Percentiles rank a stretch among this genome's conserved stretches.
Evolutionary conservation across 1,140 invertebrate species (phyloP).

Genomic region (Hylaeus volcanicus): DNA sequence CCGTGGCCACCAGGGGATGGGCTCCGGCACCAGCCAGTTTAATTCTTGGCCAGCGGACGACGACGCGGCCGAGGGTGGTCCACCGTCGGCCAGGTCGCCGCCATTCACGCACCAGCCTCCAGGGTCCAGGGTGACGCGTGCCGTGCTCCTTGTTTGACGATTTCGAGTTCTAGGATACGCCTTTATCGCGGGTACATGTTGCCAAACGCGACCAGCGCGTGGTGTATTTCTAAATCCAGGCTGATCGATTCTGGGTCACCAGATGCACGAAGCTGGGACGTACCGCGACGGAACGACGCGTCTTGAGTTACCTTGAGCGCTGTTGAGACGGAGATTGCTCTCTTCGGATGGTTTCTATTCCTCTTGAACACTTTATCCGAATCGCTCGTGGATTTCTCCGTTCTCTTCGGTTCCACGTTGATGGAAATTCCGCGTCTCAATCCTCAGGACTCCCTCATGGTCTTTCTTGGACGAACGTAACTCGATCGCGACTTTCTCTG

Average conservation of each 20-base stretch:
- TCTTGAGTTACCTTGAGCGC: slow-evolving; percentile 1
- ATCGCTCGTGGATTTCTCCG: too few species aligned
- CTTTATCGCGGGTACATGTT: slow-evolving; percentile 51
- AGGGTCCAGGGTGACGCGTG: slow-evolving; percentile 49
- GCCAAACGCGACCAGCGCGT: slow-evolving; percentile 52
- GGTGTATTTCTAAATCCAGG: slow-evolving; percentile 73
- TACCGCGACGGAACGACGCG: not conserved
- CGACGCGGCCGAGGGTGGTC: slow-evolving; percentile 38
- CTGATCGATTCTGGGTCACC: slow-evolving; percentile 61
- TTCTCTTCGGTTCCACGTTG: too few species aligned
- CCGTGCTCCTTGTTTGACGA: not conserved
- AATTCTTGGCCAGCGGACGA: slow-evolving; percentile 45
- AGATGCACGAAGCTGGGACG: not conserved
- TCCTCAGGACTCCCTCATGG: too few species aligned
- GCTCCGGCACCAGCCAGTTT: slow-evolving; percentile 45
- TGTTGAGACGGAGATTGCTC: not conserved
- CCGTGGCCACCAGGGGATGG: slow-evolving; percentile 59
- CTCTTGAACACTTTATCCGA: too few species aligned
- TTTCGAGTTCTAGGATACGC: not conserved
- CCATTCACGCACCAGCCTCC: slow-evolving; percentile 36
- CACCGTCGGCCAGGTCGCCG: slow-evolving; percentile 23
- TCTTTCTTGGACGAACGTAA: too few species aligned
- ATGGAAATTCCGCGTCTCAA: too few species aligned
- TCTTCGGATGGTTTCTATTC: too few species aligned
- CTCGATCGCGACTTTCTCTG: not conserved